A percentile compares a stretch with the other conserved stretches of the same genome.
phyloP scores from a whole-genome alignment of 2,888 invertebrate species.

The Melangyna quadrimaculata region DNA sequence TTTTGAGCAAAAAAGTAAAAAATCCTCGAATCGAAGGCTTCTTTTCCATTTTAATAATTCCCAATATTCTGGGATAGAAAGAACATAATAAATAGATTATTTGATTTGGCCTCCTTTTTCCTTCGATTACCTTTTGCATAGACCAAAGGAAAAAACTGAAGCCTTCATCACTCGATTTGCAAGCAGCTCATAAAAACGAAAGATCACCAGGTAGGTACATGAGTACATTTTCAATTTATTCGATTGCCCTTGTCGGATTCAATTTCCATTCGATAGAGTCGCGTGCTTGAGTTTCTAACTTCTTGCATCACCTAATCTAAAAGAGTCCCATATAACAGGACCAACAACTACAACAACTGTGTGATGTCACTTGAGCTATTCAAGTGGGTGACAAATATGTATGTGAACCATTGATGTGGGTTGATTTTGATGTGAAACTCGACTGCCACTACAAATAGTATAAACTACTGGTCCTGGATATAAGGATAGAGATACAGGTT shows the following conservation, averaged over 20 bases:
- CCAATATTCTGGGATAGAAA: background rate
- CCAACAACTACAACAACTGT: no score
- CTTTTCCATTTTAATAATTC: slow-evolving; percentile 5
- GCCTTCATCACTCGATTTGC: slow-evolving; percentile 6
- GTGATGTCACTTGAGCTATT: slow-evolving; percentile 37
- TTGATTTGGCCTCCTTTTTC: slow-evolving; percentile 15
- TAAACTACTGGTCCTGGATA: no score
- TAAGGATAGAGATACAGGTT: background rate
- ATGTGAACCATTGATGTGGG: slow-evolving; percentile 23
- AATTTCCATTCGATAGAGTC: slow-evolving; percentile 58
- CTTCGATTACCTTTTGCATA: slow-evolving; percentile 2
- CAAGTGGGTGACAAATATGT: slow-evolving; percentile 57
- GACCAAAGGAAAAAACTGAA: background rate
- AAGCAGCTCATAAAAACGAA: background rate
- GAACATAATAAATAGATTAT: background rate
- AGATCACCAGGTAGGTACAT: slow-evolving; percentile 24
- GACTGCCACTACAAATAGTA: background rate
- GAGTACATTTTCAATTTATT: slow-evolving; percentile 65
- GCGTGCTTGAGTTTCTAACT: slow-evolving; percentile 24
- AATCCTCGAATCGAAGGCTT: background rate
- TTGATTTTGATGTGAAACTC: slow-evolving; percentile 7
- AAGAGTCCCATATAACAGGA: background rate
- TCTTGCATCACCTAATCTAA: background rate
- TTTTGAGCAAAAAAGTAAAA: background rate
- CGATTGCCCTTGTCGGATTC: slow-evolving; percentile 69